Evolutionary conservation across 2,113 vertebrate genomes (phyloP), one percentile per base, ranked within the genome.

Genomic region (Halichoeres trimaculatus): DNA sequence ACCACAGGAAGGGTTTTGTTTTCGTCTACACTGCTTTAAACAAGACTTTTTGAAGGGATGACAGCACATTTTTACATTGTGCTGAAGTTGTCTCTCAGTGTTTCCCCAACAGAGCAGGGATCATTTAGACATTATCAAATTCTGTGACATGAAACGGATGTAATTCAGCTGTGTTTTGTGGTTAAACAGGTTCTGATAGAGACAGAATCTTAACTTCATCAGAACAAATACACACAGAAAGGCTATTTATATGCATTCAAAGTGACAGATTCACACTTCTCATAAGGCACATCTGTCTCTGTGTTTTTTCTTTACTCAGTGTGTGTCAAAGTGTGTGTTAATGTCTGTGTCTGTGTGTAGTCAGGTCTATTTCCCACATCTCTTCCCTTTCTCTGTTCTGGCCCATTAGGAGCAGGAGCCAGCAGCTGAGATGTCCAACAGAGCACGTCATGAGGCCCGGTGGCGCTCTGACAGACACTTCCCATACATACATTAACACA

Each of bases 381-480:
- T 52, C 59, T 24, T 74, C 57, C 55, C 57, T 59, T 64, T 55
- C 34, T 80, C 69, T 56, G 73, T 83, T 86, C 78, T 64, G 76
- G 51, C 60, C 73, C 83, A 89, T 91, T 87, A 87, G 48, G 22
- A 74, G 48, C 38, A 63, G 63, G 51, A 83, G 75, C 65, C 20
- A 24, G 65, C 54, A 74, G 83, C 77, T 43, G 59, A 63, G 61
- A 57, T 47, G 65, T 81, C 88, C 81, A 87, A 12, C 38, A 12
- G 82, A 84, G 85, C 84, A 76, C 57, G 50, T 82, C 82, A 87
- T 57, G 78, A 82, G 73, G 70, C 75, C 77, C 47, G 19, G 61
- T 62, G 79, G 72, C 35, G 9, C 79, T 35, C 78, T 76, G 67
- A 80, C 82, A 78, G 73, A 80, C 62, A 63, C 80, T 84, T 78